Base-by-base conservation (phyloP, 2,888 invertebrate genomes). In the Epsilonema sp. region DNA sequence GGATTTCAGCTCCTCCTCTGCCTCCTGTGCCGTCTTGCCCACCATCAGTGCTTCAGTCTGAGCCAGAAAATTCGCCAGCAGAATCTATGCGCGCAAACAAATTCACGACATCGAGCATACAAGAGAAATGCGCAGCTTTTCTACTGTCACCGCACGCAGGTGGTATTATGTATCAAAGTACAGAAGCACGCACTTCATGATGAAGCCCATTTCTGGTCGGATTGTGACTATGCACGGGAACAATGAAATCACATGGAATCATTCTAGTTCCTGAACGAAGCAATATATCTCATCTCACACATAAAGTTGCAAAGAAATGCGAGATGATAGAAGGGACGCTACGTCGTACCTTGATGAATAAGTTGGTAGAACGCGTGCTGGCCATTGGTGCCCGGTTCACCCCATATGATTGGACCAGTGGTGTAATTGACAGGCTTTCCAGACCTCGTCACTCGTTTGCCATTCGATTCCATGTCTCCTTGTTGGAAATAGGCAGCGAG, bases 401-500 rank as follows among this genome's bases (percentile, higher is more conserved):
- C 97, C 89, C 89, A 90, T 45, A 84, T 80, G 52, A 86, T 80
- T 47, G 85, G 84, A 0, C 85, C 74, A 5, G 74, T 74, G n/a
- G 59, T 60, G 57, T 74, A 73, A 52, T 66, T 59, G 3, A 73
- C 73, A 13, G 60, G 56, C 26, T 60, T 50, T 2, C 73, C 73
- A 52, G 55, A 63, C 39, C 69, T 59, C 1, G 70, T 72, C 1
- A 74, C 73, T 61, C 69, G 76, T 71, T 99, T 97, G 52, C 97
- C 97, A 69, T 97, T 97, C 55, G 89, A 89, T 69, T 99, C 97
- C 97, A 99, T 94, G 63, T 94, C 94, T 2, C 92, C 92, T 72
- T 99, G 97, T 70, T 99, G 97, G 73, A 97, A 94, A 69, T 97
- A 99, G 19, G 97, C 94, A 11, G 97, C 87, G 70, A 97, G 94